Evolutionary conservation across 2,888 invertebrate species (phyloP), one percentile per base, ranked within the genome.

Genomic region (Hedychridium roseum): DNA sequence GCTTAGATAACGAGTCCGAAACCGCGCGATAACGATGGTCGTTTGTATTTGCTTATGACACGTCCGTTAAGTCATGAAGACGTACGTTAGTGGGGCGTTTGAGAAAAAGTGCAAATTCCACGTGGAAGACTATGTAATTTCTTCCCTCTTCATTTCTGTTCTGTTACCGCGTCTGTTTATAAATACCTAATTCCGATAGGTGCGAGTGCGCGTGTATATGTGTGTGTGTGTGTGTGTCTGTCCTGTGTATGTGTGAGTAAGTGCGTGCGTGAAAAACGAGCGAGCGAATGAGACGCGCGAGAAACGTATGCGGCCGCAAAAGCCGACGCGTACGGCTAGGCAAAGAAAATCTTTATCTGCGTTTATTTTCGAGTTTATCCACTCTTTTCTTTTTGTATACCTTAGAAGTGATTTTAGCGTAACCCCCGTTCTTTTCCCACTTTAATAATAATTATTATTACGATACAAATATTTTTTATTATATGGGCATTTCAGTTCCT

Each of bases 401-500:
- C 53, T 45, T 64, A 56, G 52, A 20, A 42, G 52, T 64, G 62
- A 70, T 66, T 66, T 70, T 68, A 64, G 60, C 53, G 56, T 67
- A 62, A 68, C 39, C 49, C 52, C 54, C 54, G 50, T 65, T n/a
- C n/a, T n/a, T 68, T 63, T 63, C 61, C 62, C 67, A 61, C 54
- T 60, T 64, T 57, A 60, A 66, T 65, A 66, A 62, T 67, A 64
- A 65, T 68, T 65, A 63, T 58, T 57, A 54, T 58, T 63, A 63
- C 53, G 48, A 69, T 53, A 64, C 50, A 58, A 64, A 69, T 69
- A 70, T 70, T 71, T 71, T 71, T 68, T 69, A 70, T 71, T 70
- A 71, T 70, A 68, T 68, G 70, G 70, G 71, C 69, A 71, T 71
- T 71, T 71, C 65, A 72, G 71, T 72, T 72, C 72, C 72, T 71